Conservation (phyloP, 2,888 invertebrate genomes). For the Exocentrus adspersus region DNA sequence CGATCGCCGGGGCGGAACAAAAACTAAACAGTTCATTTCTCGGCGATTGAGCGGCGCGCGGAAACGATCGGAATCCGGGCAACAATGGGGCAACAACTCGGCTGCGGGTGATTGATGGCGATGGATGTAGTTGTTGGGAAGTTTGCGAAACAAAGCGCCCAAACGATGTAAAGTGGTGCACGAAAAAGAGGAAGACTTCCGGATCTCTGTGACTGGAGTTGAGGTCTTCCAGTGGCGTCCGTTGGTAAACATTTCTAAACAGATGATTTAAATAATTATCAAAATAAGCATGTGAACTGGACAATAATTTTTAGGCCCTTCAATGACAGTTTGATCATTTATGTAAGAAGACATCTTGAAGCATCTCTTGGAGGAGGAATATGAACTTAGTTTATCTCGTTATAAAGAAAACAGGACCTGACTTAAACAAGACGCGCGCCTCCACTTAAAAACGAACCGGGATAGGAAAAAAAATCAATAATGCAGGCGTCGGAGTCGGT, state of each 20-base stretch:
- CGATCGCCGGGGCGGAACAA: constrained; percentile 10
- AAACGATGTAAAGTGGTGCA: constrained; percentile 44
- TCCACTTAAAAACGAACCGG: neutral
- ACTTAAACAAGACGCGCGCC: no score
- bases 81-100: constrained; percentile 30
- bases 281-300: no score
- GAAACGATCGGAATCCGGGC: constrained; percentile 19
- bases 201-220: neutral
- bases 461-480: neutral
- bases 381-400: no score
- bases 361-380: no score
- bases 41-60: constrained; percentile 8
- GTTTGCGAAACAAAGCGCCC: constrained; percentile 15
- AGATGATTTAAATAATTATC: no score
- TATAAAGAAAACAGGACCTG: no score
- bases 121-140: constrained; percentile 14
- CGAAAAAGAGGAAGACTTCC: no score
- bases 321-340: no score
- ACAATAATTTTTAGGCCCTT: no score
- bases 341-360: no score
- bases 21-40: constrained; percentile 24
- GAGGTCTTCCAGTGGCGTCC: no score
- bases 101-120: constrained; percentile 29
- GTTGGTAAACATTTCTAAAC: no score
- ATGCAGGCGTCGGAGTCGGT: neutral